These are phyloP conservation scores for Ptychodera flava DNA, from an alignment of 35 echinoderm and acorn worm species.

Conservation along the genomic window DNA sequence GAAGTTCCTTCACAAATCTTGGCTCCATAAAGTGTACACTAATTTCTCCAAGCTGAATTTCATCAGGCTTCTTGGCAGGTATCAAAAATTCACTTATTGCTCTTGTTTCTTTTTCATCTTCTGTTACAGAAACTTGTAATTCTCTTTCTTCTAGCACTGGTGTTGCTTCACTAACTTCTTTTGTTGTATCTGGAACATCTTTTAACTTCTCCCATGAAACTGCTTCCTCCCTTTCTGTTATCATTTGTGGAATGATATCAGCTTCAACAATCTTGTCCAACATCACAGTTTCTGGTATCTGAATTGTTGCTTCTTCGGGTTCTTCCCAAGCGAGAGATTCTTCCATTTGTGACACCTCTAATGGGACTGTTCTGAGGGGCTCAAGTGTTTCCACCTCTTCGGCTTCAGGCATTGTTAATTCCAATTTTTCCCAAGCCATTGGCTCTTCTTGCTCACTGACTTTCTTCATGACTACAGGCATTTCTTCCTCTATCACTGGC, in stretches of 20 bases:
- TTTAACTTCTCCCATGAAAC: not conserved
- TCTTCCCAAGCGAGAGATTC: not conserved
- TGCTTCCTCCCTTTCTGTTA: not conserved
- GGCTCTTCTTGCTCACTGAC: not conserved
- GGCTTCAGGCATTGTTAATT: conserved; percentile 1
- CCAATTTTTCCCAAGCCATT: not conserved
- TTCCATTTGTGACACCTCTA: conserved; percentile 9
- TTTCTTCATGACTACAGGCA: not conserved
- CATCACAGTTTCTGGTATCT: not conserved
- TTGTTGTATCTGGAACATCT: not conserved
- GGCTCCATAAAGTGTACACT: conserved; percentile 4
- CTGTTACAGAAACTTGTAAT: not conserved
- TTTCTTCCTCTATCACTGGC: not conserved
- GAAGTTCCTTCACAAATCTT: conserved; percentile 46
- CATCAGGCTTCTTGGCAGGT: not conserved
- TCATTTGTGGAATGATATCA: not conserved
- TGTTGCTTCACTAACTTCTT: not conserved
- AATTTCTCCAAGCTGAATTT: not conserved
- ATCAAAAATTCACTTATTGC: not conserved
- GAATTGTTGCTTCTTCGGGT: conserved; percentile 15
- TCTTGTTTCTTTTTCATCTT: not conserved
- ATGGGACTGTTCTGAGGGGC: conserved; percentile 6
- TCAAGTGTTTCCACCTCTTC: not conserved
- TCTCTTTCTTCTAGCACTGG: not conserved
- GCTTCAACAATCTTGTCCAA: not conserved